phyloP scores from a whole-genome alignment of 2,888 invertebrate genomes.

The Catocala fraxini region DNA sequence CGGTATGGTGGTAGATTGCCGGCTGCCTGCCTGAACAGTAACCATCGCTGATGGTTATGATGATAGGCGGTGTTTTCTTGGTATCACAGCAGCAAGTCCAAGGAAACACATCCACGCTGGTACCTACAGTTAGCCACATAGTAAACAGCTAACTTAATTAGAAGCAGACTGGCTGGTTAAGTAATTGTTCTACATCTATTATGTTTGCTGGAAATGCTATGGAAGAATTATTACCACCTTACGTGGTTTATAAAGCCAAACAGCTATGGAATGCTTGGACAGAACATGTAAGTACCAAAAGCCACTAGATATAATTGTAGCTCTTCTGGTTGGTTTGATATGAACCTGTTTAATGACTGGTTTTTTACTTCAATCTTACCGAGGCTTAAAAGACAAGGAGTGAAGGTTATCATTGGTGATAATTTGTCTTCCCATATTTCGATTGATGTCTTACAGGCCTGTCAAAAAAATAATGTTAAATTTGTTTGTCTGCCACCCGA shows the following conservation, averaged over 20 bases:
- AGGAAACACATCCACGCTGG: too few species aligned
- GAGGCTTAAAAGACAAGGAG: constrained; percentile 42
- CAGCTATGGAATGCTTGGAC: constrained; percentile 28
- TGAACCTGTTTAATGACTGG: constrained; percentile 38
- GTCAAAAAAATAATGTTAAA: constrained; percentile 50
- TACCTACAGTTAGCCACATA: too few species aligned
- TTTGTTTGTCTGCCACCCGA: constrained; percentile 57
- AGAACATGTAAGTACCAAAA: constrained; percentile 27
- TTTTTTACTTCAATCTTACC: constrained; percentile 35
- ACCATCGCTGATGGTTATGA: too few species aligned
- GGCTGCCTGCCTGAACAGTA: too few species aligned
- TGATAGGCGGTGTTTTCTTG: too few species aligned
- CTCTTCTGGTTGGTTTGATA: constrained; percentile 44
- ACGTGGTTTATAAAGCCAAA: constrained; percentile 37
- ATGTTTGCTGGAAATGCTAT: constrained; percentile 35
- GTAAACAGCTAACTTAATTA: too few species aligned
- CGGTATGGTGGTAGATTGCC: too few species aligned
- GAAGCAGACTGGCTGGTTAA: too few species aligned
- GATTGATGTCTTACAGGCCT: constrained; percentile 41
- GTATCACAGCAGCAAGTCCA: too few species aligned
- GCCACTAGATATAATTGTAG: constrained; percentile 38
- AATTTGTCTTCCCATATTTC: constrained; percentile 38
- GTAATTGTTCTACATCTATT: constrained; percentile 18
- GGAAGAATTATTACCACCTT: constrained; percentile 31
- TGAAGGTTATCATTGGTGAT: constrained; percentile 38